Evolutionary conservation across 2,888 invertebrate species (phyloP), one percentile per base, ranked within the genome.

Genomic region (Patella pellucida): DNA sequence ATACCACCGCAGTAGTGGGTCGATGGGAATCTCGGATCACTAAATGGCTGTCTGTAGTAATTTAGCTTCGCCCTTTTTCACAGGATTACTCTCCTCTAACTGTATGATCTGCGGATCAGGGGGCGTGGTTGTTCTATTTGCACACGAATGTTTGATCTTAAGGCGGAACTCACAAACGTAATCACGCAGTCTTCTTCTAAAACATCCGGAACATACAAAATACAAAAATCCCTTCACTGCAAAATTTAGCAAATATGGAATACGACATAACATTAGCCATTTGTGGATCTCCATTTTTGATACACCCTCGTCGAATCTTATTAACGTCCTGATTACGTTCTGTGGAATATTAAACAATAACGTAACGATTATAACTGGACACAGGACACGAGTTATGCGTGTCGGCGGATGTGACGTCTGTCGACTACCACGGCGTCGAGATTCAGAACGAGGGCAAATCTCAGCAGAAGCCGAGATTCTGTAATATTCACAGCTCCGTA

Each of bases 401-500:
- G 76, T 27, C 14, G 82, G 51, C 41, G 74, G 56, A n/a, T 67
- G 71, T 5, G 31, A 56, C 0, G 74, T 71, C 19, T 23, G 41
- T 68, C 69, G 31, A 15, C 15, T 15, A 73, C 54, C 51, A n/a
- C 73, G 69, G 62, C 71, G n/a, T 72, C 74, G 1, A 41, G 5
- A 23, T 69, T 69, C 69, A 31, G 69, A 50, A 15, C 71, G 62
- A n/a, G 75, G 75, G 68, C 71, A 75, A 27, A 72, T 54, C 16
- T 75, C 75, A n/a, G 68, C 76, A 16, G 72, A 76, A 27, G 78
- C 76, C 3, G 83, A 81, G 54, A 78, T 81, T 52, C 81, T 78
- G 72, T 84, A 84, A 73, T 83, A 85, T 52, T 79, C 76, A 74
- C 83, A 85, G 0, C 84, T 82, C 12, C 79, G 80, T 9, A 81